Conservation (phyloP, 2,113 vertebrate genomes). For the Leucopsar rothschildi region DNA sequence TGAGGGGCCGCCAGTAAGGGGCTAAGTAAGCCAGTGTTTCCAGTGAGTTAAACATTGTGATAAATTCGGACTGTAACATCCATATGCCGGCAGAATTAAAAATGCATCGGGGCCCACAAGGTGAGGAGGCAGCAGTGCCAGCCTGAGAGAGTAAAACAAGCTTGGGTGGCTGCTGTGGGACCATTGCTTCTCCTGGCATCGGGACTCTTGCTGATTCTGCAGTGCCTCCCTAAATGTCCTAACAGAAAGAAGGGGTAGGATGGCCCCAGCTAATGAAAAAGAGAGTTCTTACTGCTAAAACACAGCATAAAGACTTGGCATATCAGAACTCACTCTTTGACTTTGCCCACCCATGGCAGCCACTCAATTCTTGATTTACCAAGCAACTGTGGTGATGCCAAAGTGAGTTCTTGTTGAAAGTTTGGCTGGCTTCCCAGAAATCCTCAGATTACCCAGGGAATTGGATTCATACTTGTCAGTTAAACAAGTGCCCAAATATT, state of each 20-base stretch:
- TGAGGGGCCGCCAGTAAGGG: accelerated
- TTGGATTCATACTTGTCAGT: background rate
- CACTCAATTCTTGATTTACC: background rate
- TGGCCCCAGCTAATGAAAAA: background rate
- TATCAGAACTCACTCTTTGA: background rate
- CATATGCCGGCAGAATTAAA: accelerated
- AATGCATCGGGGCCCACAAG: background rate
- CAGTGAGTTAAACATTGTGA: background rate
- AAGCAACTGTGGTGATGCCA: accelerated
- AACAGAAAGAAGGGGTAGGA: background rate
- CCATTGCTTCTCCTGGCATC: background rate
- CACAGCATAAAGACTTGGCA: background rate
- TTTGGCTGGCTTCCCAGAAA: constrained; percentile 7
- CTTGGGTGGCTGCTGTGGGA: background rate
- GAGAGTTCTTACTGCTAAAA: background rate
- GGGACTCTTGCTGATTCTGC: background rate
- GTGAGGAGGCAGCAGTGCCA: background rate
- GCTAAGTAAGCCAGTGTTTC: background rate
- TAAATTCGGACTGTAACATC: background rate
- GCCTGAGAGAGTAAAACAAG: background rate
- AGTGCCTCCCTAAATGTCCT: background rate
- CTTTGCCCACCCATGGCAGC: background rate
- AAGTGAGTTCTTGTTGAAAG: background rate
- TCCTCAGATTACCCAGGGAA: background rate
- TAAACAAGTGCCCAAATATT: background rate